Base-by-base conservation (phyloP, 2,888 invertebrate genomes). In the Apamea sordens region DNA sequence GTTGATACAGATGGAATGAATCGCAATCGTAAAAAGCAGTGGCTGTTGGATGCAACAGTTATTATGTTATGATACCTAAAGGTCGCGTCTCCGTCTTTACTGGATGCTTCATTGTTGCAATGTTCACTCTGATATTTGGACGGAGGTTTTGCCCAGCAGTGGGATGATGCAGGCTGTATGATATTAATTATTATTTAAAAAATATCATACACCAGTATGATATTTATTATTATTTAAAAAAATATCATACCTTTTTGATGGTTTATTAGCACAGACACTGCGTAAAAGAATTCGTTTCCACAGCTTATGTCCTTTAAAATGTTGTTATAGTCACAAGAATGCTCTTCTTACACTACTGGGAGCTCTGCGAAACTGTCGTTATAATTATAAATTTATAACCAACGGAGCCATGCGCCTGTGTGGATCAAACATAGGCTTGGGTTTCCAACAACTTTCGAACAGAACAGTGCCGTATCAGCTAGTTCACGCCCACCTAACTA, bases 1-100 rank as follows among this genome's bases (percentile, higher is more conserved):
- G 67, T 89, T 83, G 73, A 76, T 47, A 80, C 84, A 88, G 78
- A 72, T 84, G 84, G 71, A 61, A n/a, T 5, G 13, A 80, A 18
- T 32, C 1, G 15, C 53, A 74, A 44, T 24, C 1, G 36, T 53
- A 24, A 41, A 28, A 24, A 24, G 6, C 56, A n/a, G 3, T 13
- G 36, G 24, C 11, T 61, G n/a, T 28, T 59, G 59, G 61, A 61
- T 28, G 28, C 61, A 61, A 15, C 15, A 28, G 28, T 15, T 59
- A 59, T 28, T 61, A 61, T 61, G 15, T 28, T 59, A n/a, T 59
- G 13, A 13, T 1, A 13, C 59, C 59, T 10, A 24, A 56, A 24
- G 56, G 56, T 24, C 56, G 7, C 50, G 18, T 21, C 56, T 56
- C 24, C 24, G 56, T 24, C 24, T 56, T n/a, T 56, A 56, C 56